Percentiles rank a stretch among this genome's conserved stretches.
Evolutionary conservation across 2,113 vertebrate genomes (phyloP).

Genomic region (Thomomys bottae): DNA sequence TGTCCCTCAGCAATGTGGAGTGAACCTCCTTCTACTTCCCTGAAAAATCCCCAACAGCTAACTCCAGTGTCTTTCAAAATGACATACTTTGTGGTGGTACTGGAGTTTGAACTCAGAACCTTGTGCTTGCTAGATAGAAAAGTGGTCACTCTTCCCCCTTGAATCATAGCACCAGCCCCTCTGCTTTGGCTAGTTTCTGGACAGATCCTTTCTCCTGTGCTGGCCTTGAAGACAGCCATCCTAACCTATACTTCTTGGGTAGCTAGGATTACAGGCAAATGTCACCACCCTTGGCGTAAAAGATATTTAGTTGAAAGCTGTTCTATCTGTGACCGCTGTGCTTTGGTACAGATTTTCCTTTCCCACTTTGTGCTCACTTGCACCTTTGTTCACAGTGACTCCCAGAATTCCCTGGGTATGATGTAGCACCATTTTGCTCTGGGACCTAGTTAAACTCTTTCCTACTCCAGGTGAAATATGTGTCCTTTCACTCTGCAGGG

Average conservation of each 20-base stretch:
- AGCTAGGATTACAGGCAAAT: too few species aligned
- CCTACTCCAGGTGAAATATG: background rate
- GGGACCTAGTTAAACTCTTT: accelerated
- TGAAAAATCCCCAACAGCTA: background rate
- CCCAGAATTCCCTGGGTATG: background rate
- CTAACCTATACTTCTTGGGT: too few species aligned
- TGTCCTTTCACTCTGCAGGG: background rate
- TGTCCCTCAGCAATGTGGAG: background rate
- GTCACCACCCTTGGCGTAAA: background rate
- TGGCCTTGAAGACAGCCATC: too few species aligned
- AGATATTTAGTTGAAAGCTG: background rate
- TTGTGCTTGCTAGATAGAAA: too few species aligned
- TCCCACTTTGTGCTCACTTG: background rate
- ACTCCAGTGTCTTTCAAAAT: background rate
- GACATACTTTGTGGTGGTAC: too few species aligned
- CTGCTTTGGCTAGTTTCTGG: too few species aligned
- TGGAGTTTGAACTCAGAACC: too few species aligned
- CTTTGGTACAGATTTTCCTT: background rate
- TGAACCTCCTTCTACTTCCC: background rate
- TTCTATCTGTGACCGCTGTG: background rate
- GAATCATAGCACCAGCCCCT: too few species aligned
- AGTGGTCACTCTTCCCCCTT: too few species aligned
- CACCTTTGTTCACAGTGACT: background rate
- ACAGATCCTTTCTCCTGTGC: background rate
- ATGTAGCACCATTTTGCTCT: accelerated